Base-by-base conservation (phyloP, 2,888 invertebrate genomes). In the Papilio protenor region DNA sequence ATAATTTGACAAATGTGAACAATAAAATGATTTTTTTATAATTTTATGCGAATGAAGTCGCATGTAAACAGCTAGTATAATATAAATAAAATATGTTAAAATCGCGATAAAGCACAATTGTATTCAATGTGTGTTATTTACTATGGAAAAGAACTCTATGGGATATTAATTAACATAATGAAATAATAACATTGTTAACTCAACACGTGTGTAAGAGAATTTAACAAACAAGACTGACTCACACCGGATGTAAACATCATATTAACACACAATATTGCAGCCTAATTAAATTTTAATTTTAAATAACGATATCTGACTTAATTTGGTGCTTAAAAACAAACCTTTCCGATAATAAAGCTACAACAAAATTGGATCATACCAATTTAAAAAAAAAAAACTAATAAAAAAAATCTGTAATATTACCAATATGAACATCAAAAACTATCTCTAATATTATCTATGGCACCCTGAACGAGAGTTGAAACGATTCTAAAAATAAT, bases 141-240 rank as follows among this genome's bases (percentile, higher is more conserved):
- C 4, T 12, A 45, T 21, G 66, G 66, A 69, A 45, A 69, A 69
- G n/a, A 45, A 45, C 66, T 45, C 4, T 45, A 69, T 45, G 21
- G 21, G 21, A 45, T 69, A 33, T 52, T 18, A 59, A 59, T 69
- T 69, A 69, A 45, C 66, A 69, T 69, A 69, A 69, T 1, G 45
- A 21, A 45, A 66, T 45, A 66, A 66, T 45, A 45, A 69, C 45
- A 45, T 69, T 69, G 66, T 69, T 69, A 40, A 66, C 10, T 66
- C n/a, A 21, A 33, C 66, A 69, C 66, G 66, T 69, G 66, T 69
- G 21, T 45, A 4, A 45, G 16, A 18, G n/a, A 45, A 45, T 45
- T 21, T 69, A 69, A 45, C n/a, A 69, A 69, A 69, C 45, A 69
- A 21, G 4, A 2, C 45, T 69, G 66, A 69, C 21, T 69, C 66